phyloP scores from a whole-genome alignment of 2,113 vertebrate species.

The Epinephelus lanceolatus region DNA sequence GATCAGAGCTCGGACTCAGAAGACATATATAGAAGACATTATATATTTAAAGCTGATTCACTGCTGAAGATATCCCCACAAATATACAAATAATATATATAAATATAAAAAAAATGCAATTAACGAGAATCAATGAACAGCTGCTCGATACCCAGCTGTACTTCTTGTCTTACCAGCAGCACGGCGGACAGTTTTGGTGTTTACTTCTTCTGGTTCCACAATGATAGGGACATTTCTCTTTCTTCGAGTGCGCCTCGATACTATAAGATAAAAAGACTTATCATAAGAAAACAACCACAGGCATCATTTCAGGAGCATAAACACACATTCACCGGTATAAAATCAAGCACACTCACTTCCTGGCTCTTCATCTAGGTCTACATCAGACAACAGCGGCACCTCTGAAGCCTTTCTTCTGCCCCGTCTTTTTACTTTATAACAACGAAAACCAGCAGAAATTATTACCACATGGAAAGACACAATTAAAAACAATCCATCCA shows the following conservation, averaged over 20 bases:
- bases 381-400: not conserved
- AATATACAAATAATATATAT: too few species aligned
- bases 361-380: constrained; percentile 29
- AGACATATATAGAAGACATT: not conserved
- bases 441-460: not conserved
- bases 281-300: not conserved
- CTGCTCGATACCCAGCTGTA: not conserved
- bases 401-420: constrained; percentile 39
- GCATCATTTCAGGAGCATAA: not conserved
- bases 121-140: too few species aligned
- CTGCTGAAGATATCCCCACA: too few species aligned
- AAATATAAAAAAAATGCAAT: too few species aligned
- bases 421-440: constrained; percentile 53
- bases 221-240: constrained; percentile 22
- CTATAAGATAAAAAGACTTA: constrained; percentile 29
- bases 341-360: constrained; percentile 50
- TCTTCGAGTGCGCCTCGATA: constrained; percentile 59
- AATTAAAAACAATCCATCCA: not conserved
- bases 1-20: not conserved
- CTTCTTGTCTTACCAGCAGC: constrained; percentile 39
- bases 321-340: not conserved
- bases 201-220: constrained; percentile 36
- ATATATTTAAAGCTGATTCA: too few species aligned
- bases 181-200: constrained; percentile 8
- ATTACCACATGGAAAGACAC: not conserved